Evolutionary conservation across 2,888 invertebrate genomes (phyloP).

Genomic region (Oligia latruncula): DNA sequence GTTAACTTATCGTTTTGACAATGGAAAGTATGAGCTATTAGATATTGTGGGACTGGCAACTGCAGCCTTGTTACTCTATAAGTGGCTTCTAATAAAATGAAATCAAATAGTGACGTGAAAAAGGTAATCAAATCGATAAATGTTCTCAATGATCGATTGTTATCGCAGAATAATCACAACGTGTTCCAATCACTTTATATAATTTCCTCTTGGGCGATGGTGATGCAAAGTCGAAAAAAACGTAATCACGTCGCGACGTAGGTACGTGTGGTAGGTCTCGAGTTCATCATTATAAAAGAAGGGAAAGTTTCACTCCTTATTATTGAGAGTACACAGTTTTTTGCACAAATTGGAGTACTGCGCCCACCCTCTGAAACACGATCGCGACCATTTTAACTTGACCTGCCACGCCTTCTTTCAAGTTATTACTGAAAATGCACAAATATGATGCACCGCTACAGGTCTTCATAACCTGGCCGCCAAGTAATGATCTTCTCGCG

Average conservation of each 20-base stretch:
- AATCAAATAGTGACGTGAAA: slow-evolving; percentile 25
- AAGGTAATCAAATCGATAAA: slow-evolving; percentile 38
- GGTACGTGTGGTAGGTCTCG: slow-evolving; percentile 70
- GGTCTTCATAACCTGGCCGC: slow-evolving; percentile 72
- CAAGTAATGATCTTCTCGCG: slow-evolving; percentile 79
- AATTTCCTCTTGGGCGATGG: slow-evolving; percentile 50
- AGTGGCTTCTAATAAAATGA: slow-evolving; percentile 4
- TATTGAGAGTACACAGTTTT: slow-evolving; percentile 74
- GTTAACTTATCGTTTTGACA: slow-evolving; percentile 63
- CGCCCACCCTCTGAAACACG: slow-evolving; percentile 76
- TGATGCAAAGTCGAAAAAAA: slow-evolving; percentile 50
- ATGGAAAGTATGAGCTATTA: slow-evolving; percentile 55
- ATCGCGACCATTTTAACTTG: slow-evolving; percentile 69
- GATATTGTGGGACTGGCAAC: not conserved
- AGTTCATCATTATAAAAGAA: slow-evolving; percentile 71
- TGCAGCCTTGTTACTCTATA: not conserved
- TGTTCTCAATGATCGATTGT: slow-evolving; percentile 40
- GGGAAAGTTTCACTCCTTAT: slow-evolving; percentile 75
- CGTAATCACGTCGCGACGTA: slow-evolving; percentile 52
- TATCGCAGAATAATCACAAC: slow-evolving; percentile 45
- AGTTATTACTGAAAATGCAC: slow-evolving; percentile 69
- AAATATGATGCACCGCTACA: slow-evolving; percentile 67
- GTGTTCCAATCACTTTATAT: slow-evolving; percentile 55
- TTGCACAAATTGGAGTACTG: slow-evolving; percentile 79
- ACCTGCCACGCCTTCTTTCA: slow-evolving; percentile 65